Conservation (phyloP, 2,797 vertebrate genomes). For the Sylvia borin region DNA sequence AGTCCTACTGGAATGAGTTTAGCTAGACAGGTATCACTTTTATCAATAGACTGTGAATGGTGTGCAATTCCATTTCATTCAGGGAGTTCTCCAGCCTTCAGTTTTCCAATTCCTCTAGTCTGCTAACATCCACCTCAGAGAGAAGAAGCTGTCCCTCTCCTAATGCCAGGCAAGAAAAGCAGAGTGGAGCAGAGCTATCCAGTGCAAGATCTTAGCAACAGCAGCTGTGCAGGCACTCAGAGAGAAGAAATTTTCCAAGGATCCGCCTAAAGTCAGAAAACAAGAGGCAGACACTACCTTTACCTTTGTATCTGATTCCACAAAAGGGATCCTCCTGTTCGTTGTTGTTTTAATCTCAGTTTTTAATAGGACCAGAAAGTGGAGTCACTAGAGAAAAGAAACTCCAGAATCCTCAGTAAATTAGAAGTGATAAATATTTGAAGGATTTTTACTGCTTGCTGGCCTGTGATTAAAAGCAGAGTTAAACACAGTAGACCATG, state of each 20-base stretch:
- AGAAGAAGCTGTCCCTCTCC: neutral
- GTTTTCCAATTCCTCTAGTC: neutral
- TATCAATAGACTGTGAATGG: neutral
- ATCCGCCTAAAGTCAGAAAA: neutral
- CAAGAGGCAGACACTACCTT: neutral
- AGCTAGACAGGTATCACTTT: neutral
- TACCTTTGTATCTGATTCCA: neutral
- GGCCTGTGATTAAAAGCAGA: neutral
- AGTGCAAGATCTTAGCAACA: neutral
- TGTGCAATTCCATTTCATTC: neutral
- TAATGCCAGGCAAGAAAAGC: neutral
- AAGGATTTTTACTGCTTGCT: neutral
- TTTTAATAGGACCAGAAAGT: neutral
- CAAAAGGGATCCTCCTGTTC: neutral
- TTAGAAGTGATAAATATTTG: neutral
- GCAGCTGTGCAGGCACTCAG: neutral
- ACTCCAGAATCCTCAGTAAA: neutral
- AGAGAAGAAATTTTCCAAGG: neutral
- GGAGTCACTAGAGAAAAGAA: neutral
- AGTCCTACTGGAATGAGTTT: neutral
- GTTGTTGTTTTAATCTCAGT: neutral
- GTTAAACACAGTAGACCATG: neutral
- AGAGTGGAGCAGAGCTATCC: neutral
- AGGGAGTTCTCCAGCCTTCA: neutral
- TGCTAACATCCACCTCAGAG: neutral